Conservation (phyloP, 1,140 invertebrate species). For the Leptopilina clavipes region DNA sequence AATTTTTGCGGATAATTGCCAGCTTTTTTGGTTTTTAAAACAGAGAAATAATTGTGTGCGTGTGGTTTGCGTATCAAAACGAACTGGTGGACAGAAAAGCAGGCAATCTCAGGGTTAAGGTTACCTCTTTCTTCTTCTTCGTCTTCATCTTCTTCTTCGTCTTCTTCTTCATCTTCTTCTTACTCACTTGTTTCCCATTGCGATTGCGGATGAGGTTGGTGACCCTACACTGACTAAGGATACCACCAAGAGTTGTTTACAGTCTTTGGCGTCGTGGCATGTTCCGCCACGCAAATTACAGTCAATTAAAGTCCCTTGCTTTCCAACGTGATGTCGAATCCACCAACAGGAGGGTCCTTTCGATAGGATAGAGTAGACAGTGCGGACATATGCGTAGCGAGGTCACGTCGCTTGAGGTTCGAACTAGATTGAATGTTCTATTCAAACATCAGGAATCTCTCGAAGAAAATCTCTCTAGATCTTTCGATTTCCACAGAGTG, state of each 20-base stretch:
- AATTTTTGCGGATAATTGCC: conserved; percentile 7
- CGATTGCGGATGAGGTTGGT: conserved; percentile 55
- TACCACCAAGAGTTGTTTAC: conserved; percentile 59
- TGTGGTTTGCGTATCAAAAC: conserved; percentile 8
- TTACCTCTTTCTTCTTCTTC: conserved; percentile 49
- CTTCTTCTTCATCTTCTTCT: conserved; percentile 1
- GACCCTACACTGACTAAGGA: conserved; percentile 47
- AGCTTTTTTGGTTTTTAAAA: too few relatives aligned
- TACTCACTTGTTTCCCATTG: conserved; percentile 42
- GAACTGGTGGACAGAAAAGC: conserved; percentile 37
- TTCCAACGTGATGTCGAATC: conserved; percentile 55
- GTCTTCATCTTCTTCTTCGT: conserved; percentile 32
- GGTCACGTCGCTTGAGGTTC: conserved; percentile 9
- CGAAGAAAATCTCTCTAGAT: not conserved
- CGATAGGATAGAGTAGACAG: conserved; percentile 28
- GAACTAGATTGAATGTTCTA: conserved; percentile 25
- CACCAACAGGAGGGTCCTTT: conserved; percentile 33
- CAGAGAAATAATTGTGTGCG: too few relatives aligned
- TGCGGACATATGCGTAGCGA: conserved; percentile 30
- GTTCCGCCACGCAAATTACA: conserved; percentile 64
- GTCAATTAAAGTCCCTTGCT: conserved; percentile 64
- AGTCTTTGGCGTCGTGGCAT: conserved; percentile 57
- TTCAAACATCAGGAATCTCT: not conserved
- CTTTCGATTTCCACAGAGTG: conserved; percentile 9
- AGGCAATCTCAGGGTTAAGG: conserved; percentile 62